A percentile compares a stretch with the other conserved stretches of the same genome.
Evolutionary conservation across 2,888 invertebrate genomes (phyloP).

Genomic region (Peribatodes rhomboidaria): DNA sequence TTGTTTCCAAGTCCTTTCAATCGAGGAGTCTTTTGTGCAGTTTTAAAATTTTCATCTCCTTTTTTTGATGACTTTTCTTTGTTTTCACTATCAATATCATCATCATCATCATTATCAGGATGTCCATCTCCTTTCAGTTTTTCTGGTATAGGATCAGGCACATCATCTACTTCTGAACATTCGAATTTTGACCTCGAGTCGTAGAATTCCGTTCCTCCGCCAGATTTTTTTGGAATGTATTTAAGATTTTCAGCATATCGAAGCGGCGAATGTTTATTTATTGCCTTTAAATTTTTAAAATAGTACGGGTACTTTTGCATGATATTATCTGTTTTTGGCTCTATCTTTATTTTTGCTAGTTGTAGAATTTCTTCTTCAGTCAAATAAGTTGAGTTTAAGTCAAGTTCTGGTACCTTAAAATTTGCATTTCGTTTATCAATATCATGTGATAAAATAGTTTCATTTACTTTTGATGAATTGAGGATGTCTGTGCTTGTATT

Average conservation of each 20-base stretch:
- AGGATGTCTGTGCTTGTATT: slow-evolving; percentile 6
- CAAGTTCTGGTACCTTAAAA: slow-evolving; percentile 68
- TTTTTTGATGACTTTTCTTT: slow-evolving; percentile 53
- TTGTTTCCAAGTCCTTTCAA: slow-evolving; percentile 89
- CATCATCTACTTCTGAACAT: slow-evolving; percentile 85
- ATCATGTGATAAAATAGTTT: slow-evolving; percentile 52
- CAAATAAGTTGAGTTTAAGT: slow-evolving; percentile 67
- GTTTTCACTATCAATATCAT: slow-evolving; percentile 50
- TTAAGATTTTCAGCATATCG: slow-evolving; percentile 89
- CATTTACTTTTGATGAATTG: slow-evolving; percentile 17
- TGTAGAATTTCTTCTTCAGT: slow-evolving; percentile 61
- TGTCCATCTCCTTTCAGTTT: slow-evolving; percentile 71
- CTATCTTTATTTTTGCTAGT: slow-evolving; percentile 56
- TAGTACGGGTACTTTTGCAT: slow-evolving; percentile 90
- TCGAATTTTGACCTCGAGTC: slow-evolving; percentile 84
- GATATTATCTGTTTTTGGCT: slow-evolving; percentile 48
- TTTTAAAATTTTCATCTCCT: slow-evolving; percentile 60
- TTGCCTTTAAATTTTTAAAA: slow-evolving; percentile 63
- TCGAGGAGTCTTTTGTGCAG: slow-evolving; percentile 75
- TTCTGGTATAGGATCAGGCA: slow-evolving; percentile 86
- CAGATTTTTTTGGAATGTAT: slow-evolving; percentile 88
- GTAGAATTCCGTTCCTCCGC: slow-evolving; percentile 90
- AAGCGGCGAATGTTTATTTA: slow-evolving; percentile 87
- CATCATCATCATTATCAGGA: slow-evolving; percentile 66
- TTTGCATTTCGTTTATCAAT: slow-evolving; percentile 64